phyloP scores from a whole-genome alignment of 1,140 invertebrate species.

The Zaprionus ornatus region DNA sequence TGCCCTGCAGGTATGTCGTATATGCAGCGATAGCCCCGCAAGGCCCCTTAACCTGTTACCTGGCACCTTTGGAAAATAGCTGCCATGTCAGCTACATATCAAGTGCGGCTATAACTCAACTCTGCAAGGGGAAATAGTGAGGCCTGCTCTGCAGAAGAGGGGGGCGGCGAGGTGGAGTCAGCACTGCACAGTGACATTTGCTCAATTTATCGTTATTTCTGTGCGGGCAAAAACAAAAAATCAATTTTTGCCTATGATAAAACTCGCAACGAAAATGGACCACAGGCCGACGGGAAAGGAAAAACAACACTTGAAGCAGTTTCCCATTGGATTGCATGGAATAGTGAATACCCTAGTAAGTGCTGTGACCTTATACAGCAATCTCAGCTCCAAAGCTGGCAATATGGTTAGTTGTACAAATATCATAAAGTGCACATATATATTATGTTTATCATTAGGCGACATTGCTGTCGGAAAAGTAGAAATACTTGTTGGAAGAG shows the following conservation, averaged over 20 bases:
- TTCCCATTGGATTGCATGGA: neutral
- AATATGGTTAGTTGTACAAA: too few species aligned
- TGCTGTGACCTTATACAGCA: neutral
- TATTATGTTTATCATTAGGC: too few species aligned
- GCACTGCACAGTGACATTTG: conserved; percentile 67
- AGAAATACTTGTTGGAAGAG: neutral
- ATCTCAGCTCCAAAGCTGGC: too few species aligned
- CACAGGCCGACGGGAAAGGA: conserved; percentile 29
- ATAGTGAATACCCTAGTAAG: conserved; percentile 2
- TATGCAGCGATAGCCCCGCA: neutral
- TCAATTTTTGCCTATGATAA: conserved; percentile 78
- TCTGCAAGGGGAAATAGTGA: conserved; percentile 20
- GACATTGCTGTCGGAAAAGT: neutral
- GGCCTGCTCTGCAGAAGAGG: neutral
- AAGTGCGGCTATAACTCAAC: conserved; percentile 72
- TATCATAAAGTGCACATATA: too few species aligned
- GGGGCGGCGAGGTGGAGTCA: neutral
- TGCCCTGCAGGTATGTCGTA: neutral
- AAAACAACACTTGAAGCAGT: conserved; percentile 8
- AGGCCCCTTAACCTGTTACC: conserved; percentile 12
- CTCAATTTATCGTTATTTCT: conserved; percentile 81
- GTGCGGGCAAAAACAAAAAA: conserved; percentile 65
- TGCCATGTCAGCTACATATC: conserved; percentile 66
- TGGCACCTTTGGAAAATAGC: conserved; percentile 11
- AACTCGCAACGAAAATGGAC: conserved; percentile 39